Evolutionary conservation across 2,797 vertebrate genomes (phyloP).

Genomic region (Hirundo rustica): DNA sequence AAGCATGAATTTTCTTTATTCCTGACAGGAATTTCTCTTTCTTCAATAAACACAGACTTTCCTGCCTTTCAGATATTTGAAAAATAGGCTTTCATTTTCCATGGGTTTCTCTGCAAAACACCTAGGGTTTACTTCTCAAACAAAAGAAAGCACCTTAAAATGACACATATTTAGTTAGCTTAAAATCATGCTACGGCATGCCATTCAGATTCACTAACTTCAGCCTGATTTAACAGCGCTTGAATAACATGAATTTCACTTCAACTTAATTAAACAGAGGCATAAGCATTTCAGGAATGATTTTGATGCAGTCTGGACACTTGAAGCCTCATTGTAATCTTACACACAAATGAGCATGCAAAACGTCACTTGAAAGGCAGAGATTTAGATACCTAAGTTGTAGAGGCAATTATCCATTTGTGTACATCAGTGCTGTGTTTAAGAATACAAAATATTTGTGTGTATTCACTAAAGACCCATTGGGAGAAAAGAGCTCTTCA

Average conservation of each 20-base stretch:
- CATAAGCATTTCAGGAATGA: slow-evolving; percentile 55
- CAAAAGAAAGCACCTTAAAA: neutral
- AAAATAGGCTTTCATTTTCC: slow-evolving; percentile 14
- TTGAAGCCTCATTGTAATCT: slow-evolving; percentile 55
- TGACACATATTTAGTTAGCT: neutral
- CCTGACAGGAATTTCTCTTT: neutral
- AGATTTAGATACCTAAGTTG: slow-evolving; percentile 40
- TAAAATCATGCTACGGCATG: slow-evolving; percentile 8
- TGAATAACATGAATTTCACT: slow-evolving; percentile 61
- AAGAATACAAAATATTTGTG: slow-evolving; percentile 38
- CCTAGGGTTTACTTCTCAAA: neutral
- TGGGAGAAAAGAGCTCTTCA: slow-evolving; percentile 31
- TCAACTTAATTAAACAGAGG: slow-evolving; percentile 60
- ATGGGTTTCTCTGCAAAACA: neutral
- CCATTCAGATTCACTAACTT: slow-evolving; percentile 45
- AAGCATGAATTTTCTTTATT: neutral
- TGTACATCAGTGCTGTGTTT: slow-evolving; percentile 2
- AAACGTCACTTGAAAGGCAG: slow-evolving; percentile 59
- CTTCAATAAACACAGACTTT: neutral
- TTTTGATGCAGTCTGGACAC: slow-evolving; percentile 44
- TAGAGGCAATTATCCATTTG: slow-evolving; percentile 57
- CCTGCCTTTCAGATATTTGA: neutral
- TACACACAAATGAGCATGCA: slow-evolving; percentile 51
- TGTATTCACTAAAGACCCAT: neutral
- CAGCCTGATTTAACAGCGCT: slow-evolving; percentile 51